These are phyloP conservation scores for Phyto melanocephala DNA, from an alignment of 2,888 invertebrate species.

Conservation along the genomic window DNA sequence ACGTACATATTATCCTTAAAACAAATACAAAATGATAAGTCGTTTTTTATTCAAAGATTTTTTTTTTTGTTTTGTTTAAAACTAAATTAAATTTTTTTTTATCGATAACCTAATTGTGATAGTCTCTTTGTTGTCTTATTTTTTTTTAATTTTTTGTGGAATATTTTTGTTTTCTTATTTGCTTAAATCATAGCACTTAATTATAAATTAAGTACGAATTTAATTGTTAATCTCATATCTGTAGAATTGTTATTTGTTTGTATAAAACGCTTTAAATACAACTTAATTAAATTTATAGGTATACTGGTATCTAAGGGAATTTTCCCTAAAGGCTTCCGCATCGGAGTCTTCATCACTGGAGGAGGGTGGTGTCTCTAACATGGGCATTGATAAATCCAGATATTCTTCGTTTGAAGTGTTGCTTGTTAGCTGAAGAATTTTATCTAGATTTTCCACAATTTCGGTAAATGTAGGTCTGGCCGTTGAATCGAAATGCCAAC, in stretches of 20 bases:
- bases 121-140: slow-evolving; percentile 36
- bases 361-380: slow-evolving; percentile 91
- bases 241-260: background rate
- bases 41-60: background rate
- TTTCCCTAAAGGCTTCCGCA: slow-evolving; percentile 72
- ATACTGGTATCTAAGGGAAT: slow-evolving; percentile 73
- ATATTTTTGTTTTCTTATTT: slow-evolving; percentile 1
- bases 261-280: background rate
- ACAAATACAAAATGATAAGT: background rate
- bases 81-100: background rate
- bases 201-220: slow-evolving; percentile 12
- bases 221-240: slow-evolving; percentile 17
- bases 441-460: slow-evolving; percentile 93
- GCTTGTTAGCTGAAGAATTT: slow-evolving; percentile 84
- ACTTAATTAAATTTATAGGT: slow-evolving; percentile 74
- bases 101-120: slow-evolving; percentile 26
- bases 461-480: slow-evolving; percentile 93
- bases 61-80: background rate
- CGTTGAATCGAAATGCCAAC: slow-evolving; percentile 96
- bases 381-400: slow-evolving; percentile 90
- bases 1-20: background rate
- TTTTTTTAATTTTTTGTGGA: slow-evolving; percentile 7
- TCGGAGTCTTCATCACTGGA: slow-evolving; percentile 83
- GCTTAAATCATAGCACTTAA: background rate
- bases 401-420: slow-evolving; percentile 88